A percentile compares a stretch with the other conserved stretches of the same genome.
phyloP scores from a whole-genome alignment of 2,113 vertebrate species.

The Dascyllus trimaculatus region DNA sequence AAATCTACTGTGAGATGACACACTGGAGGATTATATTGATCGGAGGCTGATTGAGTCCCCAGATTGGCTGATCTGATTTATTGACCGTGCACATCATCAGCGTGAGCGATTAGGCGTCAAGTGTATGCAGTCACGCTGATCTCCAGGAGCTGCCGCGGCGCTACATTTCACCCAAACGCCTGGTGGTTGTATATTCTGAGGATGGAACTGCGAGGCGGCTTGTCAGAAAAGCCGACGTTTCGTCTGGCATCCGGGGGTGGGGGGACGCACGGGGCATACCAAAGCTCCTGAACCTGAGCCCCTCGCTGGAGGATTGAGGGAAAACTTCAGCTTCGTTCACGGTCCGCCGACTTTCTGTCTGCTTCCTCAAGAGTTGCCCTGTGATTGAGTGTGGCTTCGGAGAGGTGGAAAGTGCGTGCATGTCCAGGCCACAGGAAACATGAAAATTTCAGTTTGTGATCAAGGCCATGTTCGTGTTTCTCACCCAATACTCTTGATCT shows the following conservation, averaged over 20 bases:
- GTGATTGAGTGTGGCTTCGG: conserved; percentile 70
- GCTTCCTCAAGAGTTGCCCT: conserved; percentile 60
- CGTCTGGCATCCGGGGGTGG: conserved; percentile 33
- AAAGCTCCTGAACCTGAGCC: conserved; percentile 54
- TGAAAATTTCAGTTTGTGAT: conserved; percentile 69
- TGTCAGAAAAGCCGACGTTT: conserved; percentile 66
- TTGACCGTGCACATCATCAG: conserved; percentile 42
- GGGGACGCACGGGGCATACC: conserved; percentile 48
- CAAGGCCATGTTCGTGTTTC: conserved; percentile 66
- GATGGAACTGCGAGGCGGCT: conserved; percentile 40
- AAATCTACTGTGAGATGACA: background rate
- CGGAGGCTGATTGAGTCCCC: conserved; percentile 37
- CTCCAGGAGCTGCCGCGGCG: background rate
- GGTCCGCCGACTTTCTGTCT: conserved; percentile 67
- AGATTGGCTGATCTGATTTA: conserved; percentile 54
- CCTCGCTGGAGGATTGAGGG: conserved; percentile 63
- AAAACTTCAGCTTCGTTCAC: conserved; percentile 62
- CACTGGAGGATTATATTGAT: conserved; percentile 40
- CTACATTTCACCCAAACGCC: conserved; percentile 23
- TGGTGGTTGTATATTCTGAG: conserved; percentile 58
- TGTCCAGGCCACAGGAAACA: conserved; percentile 73
- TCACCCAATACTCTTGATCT: conserved; percentile 75
- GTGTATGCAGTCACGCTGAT: conserved; percentile 21
- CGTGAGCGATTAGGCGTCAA: conserved; percentile 25
- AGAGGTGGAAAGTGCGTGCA: conserved; percentile 31